Percentiles rank a stretch among this genome's conserved stretches.
These are phyloP conservation scores for Trichonephila clavipes DNA, from an alignment of 1,140 invertebrate genomes.

Conservation along the genomic window DNA sequence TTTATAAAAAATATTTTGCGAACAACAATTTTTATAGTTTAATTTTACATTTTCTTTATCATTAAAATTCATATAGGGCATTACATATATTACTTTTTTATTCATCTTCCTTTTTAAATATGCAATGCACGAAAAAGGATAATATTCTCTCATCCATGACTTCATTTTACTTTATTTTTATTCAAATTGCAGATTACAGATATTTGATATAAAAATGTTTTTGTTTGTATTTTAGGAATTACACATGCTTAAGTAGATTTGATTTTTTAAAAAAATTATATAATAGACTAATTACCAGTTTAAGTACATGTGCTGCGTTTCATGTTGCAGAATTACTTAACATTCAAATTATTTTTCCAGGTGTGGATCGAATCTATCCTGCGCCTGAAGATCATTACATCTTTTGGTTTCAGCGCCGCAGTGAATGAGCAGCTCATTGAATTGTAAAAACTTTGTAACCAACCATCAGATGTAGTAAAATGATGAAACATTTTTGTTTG, in stretches of 20 bases:
- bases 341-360: neutral
- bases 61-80: no score
- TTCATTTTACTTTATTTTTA: no score
- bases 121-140: no score
- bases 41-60: no score
- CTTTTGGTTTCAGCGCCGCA: neutral
- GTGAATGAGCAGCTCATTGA: neutral
- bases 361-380: neutral
- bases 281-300: fast-evolving
- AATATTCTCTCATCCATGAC: no score
- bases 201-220: neutral
- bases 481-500: no score
- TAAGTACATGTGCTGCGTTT: neutral
- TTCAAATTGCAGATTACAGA: no score
- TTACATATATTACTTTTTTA: no score
- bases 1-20: no score
- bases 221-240: neutral
- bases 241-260: fast-evolving
- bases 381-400: neutral
- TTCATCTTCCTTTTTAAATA: no score
- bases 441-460: neutral
- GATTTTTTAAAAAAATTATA: fast-evolving
- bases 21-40: no score
- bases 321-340: neutral
- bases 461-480: no score